Conservation (phyloP, 2,113 vertebrate species). For the Lophochroa leadbeateri region DNA sequence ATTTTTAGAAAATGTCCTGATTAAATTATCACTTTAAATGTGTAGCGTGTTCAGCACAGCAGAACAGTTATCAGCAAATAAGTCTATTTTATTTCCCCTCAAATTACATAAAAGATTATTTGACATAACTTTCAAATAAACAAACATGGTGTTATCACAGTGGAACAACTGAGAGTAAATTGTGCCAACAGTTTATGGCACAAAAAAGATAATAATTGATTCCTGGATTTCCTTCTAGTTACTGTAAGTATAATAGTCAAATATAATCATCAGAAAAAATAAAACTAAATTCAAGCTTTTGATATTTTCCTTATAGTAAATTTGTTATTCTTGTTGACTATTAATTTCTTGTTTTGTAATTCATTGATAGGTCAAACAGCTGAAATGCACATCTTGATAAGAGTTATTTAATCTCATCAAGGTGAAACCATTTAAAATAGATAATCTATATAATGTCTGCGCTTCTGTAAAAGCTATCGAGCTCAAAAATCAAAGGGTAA, state of each 20-base stretch:
- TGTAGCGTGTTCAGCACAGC: background rate
- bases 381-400: background rate
- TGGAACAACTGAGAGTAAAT: background rate
- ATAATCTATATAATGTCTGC: background rate
- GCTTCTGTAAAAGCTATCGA: background rate
- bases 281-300: background rate
- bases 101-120: background rate
- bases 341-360: background rate
- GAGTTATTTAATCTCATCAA: slow-evolving; percentile 1
- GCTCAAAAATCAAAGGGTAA: slow-evolving; percentile 33
- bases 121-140: background rate
- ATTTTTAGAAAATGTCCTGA: background rate
- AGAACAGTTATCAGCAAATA: background rate
- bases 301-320: background rate
- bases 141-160: background rate
- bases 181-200: background rate
- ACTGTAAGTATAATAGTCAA: background rate
- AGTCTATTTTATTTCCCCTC: accelerated
- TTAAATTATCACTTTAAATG: background rate
- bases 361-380: background rate
- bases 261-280: background rate
- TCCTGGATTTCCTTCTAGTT: background rate
- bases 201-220: background rate
- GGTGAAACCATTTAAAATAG: slow-evolving; percentile 6
- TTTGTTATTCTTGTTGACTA: background rate